Percentiles rank a stretch among this genome's conserved stretches.
Conservation (phyloP, 2,113 vertebrate species). For the Suncus etruscus region DNA sequence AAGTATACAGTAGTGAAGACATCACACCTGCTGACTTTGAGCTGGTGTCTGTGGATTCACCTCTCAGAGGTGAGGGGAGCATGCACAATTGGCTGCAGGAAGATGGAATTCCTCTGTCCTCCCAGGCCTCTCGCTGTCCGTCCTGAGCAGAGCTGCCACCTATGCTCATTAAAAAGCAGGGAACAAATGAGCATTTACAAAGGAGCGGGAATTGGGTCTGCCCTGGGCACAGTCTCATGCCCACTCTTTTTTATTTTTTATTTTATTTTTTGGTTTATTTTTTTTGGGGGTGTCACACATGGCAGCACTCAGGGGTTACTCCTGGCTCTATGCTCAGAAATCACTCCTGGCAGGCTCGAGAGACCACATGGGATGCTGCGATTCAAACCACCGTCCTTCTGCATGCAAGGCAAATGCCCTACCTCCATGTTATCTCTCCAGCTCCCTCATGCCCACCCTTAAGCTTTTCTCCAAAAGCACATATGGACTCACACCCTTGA, state of each 20-base stretch:
- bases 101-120: not conserved
- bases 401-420: too few relatives aligned
- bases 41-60: not conserved
- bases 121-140: too few relatives aligned
- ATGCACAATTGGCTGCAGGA: too few relatives aligned
- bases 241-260: not conserved
- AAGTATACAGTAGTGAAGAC: not conserved
- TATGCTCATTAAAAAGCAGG: not conserved
- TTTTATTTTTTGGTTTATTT: too few relatives aligned
- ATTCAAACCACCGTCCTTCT: too few relatives aligned
- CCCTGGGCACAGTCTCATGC: not conserved
- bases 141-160: not conserved
- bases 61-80: not conserved
- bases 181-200: not conserved
- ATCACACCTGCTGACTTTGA: not conserved
- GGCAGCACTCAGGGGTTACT: too few relatives aligned
- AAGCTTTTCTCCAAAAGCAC: not conserved
- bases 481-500: not conserved
- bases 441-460: not conserved
- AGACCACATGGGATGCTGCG: too few relatives aligned
- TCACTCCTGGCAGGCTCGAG: too few relatives aligned
- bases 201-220: too few relatives aligned
- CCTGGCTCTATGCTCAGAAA: too few relatives aligned
- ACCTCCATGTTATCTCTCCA: too few relatives aligned
- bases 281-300: too few relatives aligned